These are phyloP conservation scores for Grus americana DNA, from an alignment of 2,113 vertebrate species.

Conservation along the genomic window DNA sequence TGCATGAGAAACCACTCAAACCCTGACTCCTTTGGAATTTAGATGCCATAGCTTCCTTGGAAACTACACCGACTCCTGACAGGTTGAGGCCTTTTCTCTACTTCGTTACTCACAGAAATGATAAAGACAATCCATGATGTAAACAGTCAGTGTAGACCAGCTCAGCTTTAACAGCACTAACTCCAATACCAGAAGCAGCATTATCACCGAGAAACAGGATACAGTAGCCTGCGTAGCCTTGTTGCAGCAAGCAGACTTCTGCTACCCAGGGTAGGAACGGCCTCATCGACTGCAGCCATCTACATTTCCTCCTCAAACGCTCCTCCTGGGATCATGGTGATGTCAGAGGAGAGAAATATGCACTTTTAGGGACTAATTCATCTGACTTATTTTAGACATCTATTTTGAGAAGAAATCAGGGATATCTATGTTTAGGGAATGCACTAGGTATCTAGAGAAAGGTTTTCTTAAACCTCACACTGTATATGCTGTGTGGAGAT, in stretches of 20 bases:
- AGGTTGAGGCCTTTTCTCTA: neutral
- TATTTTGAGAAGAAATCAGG: neutral
- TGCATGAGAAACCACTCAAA: neutral
- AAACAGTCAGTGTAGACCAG: neutral
- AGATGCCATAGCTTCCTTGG: neutral
- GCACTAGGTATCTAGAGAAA: neutral
- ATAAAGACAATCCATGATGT: neutral
- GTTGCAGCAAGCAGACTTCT: neutral
- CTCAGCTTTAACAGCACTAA: neutral
- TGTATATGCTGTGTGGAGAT: neutral
- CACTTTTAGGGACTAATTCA: neutral
- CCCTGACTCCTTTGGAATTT: neutral
- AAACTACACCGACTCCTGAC: neutral
- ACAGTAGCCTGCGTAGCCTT: neutral
- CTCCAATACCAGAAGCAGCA: neutral
- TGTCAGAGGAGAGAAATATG: neutral
- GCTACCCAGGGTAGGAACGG: neutral
- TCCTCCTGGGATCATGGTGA: neutral
- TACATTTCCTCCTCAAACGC: neutral
- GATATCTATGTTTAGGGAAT: neutral
- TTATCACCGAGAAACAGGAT: neutral
- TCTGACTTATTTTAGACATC: neutral
- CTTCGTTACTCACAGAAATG: neutral
- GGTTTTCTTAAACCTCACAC: neutral
- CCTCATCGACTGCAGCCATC: neutral